Percentiles rank a stretch among this genome's conserved stretches.
Evolutionary conservation across 2,888 invertebrate genomes (phyloP).

Genomic region (Keiferia lycopersicella): DNA sequence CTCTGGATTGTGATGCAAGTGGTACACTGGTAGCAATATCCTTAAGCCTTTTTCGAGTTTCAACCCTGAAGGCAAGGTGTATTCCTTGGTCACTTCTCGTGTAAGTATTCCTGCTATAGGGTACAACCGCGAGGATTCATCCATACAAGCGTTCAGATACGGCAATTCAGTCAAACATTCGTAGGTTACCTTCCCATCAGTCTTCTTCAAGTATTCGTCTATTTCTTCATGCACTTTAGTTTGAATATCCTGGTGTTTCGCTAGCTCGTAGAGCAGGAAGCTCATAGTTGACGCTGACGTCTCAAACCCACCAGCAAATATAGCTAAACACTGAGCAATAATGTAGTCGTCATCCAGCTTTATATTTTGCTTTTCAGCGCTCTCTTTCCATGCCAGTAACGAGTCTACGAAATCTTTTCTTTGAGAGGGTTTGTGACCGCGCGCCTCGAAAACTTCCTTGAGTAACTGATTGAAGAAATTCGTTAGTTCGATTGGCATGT

Average conservation of each 20-base stretch:
- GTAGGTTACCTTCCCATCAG: constrained; percentile 36
- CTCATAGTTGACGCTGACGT: constrained; percentile 51
- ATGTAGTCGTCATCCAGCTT: constrained; percentile 66
- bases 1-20: constrained; percentile 54
- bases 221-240: constrained; percentile 37
- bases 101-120: constrained; percentile 55
- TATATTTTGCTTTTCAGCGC: constrained; percentile 32
- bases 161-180: constrained; percentile 52
- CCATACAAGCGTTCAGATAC: constrained; percentile 51
- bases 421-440: constrained; percentile 32
- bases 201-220: constrained; percentile 42
- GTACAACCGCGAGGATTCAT: constrained; percentile 54
- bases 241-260: constrained; percentile 49
- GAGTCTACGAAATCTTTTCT: constrained; percentile 40
- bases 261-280: constrained; percentile 51
- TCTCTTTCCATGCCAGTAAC: constrained; percentile 35
- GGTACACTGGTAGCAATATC: constrained; percentile 58
- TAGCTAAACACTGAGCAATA: constrained; percentile 76
- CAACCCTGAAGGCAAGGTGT: constrained; percentile 53
- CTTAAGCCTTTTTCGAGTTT: constrained; percentile 53
- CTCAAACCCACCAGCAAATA: constrained; percentile 64
- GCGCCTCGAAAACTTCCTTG: constrained; percentile 31
- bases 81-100: constrained; percentile 56
- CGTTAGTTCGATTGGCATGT: constrained; percentile 39
- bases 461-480: constrained; percentile 38